Conservation (phyloP, 2,113 vertebrate species). For the Recurvirostra avosetta region DNA sequence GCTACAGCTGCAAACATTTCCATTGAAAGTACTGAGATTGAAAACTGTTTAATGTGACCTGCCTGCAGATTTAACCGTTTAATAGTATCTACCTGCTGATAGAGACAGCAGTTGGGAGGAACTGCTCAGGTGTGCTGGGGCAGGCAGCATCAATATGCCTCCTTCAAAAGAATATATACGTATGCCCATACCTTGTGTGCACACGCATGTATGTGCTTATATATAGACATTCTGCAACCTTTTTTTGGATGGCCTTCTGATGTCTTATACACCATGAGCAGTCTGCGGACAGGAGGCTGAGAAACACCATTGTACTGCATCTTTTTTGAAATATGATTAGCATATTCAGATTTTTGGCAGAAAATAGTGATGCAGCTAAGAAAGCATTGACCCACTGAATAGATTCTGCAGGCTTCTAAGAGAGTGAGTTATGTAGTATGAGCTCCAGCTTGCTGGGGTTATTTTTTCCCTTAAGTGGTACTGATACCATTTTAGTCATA, state of each 20-base stretch:
- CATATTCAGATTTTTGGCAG: neutral
- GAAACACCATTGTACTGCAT: neutral
- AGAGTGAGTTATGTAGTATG: neutral
- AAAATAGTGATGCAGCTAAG: neutral
- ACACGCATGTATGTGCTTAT: neutral
- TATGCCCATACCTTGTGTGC: too few species aligned
- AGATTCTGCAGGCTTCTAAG: neutral
- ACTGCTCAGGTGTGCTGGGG: neutral
- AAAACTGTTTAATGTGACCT: neutral
- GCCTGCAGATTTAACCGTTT: neutral
- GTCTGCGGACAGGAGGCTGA: neutral
- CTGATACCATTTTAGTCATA: neutral
- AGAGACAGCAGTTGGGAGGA: neutral
- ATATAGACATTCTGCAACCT: neutral
- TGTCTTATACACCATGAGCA: neutral
- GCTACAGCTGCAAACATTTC: neutral
- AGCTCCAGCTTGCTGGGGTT: neutral
- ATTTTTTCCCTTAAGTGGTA: neutral
- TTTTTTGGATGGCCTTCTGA: neutral
- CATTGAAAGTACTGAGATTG: neutral
- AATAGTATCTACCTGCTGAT: neutral
- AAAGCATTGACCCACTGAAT: neutral
- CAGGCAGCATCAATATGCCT: neutral
- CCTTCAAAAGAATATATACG: neutral
- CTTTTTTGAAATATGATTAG: neutral